A percentile compares a stretch with the other conserved stretches of the same genome.
Evolutionary conservation across 2,797 vertebrate genomes (phyloP).

Genomic region (Micrastur ruficollis): DNA sequence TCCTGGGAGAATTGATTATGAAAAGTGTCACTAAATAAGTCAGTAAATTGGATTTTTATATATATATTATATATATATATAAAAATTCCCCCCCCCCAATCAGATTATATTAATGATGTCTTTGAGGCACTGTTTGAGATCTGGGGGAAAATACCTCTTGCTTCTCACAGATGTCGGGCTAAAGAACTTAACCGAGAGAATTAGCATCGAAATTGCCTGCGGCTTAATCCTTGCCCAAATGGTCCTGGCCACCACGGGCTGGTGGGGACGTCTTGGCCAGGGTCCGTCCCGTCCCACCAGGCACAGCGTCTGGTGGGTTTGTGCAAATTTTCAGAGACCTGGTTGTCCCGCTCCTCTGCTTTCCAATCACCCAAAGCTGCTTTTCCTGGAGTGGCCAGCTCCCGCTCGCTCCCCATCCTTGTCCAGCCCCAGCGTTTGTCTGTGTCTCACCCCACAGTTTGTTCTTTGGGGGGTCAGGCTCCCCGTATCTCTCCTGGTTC

Average conservation of each 20-base stretch:
- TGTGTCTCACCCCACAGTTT: not conserved
- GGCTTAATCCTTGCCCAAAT: not conserved
- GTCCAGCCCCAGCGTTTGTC: not conserved
- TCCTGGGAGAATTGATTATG: constrained; percentile 41
- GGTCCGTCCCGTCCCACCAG: rapidly evolving
- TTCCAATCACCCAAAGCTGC: not conserved
- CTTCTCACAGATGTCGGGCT: not conserved
- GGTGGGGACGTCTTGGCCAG: not conserved
- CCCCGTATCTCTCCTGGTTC: not conserved
- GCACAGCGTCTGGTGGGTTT: not conserved
- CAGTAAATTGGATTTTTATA: constrained; percentile 15
- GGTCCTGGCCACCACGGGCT: not conserved
- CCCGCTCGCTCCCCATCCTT: rapidly evolving
- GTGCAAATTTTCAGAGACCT: rapidly evolving
- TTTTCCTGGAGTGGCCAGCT: not conserved
- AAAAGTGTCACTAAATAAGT: constrained; percentile 54
- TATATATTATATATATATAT: not conserved
- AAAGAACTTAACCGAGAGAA: not conserved
- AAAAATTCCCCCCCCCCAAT: not conserved
- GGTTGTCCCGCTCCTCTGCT: not conserved
- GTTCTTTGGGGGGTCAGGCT: not conserved
- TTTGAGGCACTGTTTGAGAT: not conserved
- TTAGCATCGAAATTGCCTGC: not conserved
- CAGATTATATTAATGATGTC: not conserved
- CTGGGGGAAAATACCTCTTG: not conserved